Percentiles rank a stretch among this genome's conserved stretches.
Conservation (phyloP, 2,113 vertebrate genomes). For the Ifrita kowaldi region DNA sequence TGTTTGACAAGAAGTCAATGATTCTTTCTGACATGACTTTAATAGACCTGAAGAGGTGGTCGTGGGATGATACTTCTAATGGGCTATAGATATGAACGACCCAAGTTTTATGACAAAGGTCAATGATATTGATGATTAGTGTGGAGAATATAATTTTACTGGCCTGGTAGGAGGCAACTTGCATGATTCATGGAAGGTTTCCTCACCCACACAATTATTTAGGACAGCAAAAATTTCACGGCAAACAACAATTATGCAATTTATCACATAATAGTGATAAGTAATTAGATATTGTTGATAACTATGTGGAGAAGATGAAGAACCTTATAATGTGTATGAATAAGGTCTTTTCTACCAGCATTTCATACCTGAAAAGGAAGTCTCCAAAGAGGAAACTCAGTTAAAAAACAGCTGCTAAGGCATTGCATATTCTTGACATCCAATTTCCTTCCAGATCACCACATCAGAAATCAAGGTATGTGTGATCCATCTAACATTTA, state of each 20-base stretch:
- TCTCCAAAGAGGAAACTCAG: background rate
- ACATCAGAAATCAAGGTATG: background rate
- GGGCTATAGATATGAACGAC: slow-evolving; percentile 66
- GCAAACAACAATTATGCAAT: background rate
- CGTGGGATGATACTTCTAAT: slow-evolving; percentile 70
- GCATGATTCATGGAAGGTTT: slow-evolving; percentile 59
- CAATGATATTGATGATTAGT: slow-evolving; percentile 71
- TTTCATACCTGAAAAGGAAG: background rate
- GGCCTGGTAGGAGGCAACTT: slow-evolving; percentile 62
- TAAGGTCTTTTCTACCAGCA: background rate
- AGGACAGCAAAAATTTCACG: background rate
- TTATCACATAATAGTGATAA: background rate
- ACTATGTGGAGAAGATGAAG: background rate
- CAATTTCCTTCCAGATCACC: background rate
- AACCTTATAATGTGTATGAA: fast-evolving
- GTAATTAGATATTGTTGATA: background rate
- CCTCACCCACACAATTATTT: background rate
- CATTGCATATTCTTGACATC: background rate
- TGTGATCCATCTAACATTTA: background rate
- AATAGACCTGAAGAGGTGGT: slow-evolving; percentile 70
- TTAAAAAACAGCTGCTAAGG: background rate
- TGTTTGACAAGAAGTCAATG: slow-evolving; percentile 76
- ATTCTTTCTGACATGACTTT: slow-evolving; percentile 74
- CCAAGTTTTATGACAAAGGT: slow-evolving; percentile 75
- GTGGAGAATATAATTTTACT: slow-evolving; percentile 67